These are phyloP conservation scores for Charadrius vociferus DNA, from an alignment of 2,113 vertebrate genomes.

Conservation along the genomic window DNA sequence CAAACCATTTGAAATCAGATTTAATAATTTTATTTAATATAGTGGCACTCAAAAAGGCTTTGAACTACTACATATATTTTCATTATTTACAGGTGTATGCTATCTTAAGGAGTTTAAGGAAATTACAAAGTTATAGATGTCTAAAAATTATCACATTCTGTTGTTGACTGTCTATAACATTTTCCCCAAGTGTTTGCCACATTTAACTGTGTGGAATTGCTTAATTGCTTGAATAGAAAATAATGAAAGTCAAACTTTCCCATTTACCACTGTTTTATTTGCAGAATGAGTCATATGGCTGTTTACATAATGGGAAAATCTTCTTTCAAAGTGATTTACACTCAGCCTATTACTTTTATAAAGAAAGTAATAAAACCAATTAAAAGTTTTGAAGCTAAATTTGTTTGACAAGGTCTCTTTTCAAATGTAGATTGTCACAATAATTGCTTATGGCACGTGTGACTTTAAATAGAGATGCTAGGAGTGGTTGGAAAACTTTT, in stretches of 20 bases:
- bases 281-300: neutral
- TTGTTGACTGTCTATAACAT: neutral
- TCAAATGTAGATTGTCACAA: neutral
- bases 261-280: neutral
- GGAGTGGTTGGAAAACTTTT: neutral
- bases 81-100: neutral
- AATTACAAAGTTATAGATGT: neutral
- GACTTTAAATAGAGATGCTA: neutral
- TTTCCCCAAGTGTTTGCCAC: neutral
- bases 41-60: neutral
- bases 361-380: neutral
- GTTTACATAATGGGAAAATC: neutral
- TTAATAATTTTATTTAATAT: neutral
- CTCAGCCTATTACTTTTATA: neutral
- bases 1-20: neutral
- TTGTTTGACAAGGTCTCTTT: neutral
- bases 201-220: neutral
- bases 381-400: neutral
- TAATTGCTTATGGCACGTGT: neutral
- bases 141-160: neutral
- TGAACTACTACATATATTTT: neutral
- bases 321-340: neutral
- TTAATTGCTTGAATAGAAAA: conserved; percentile 3
- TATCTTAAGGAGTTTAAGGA: neutral
- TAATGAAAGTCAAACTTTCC: neutral